These are phyloP conservation scores for Enteromius radiatus DNA, from an alignment of 2,797 vertebrate genomes.

Conservation along the genomic window DNA sequence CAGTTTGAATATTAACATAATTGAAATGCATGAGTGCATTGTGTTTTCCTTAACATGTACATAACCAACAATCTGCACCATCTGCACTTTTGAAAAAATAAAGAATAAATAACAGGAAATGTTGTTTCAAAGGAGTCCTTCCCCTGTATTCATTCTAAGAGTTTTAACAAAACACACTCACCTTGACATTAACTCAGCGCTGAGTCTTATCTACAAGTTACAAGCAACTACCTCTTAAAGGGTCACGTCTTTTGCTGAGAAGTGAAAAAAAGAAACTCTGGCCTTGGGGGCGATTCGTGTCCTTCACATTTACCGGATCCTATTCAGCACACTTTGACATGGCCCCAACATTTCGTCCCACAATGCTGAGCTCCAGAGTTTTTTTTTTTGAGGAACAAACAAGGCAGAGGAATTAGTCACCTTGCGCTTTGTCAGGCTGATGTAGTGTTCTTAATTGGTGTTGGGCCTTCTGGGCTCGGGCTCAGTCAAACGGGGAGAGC, in stretches of 20 bases:
- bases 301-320: conserved; percentile 30
- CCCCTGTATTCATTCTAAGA: neutral
- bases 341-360: conserved; percentile 39
- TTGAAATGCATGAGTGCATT: conserved; percentile 8
- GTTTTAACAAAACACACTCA: conserved; percentile 1
- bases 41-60: conserved; percentile 14
- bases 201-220: neutral
- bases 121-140: neutral
- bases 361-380: conserved; percentile 37
- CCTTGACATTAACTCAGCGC: neutral
- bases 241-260: conserved; percentile 24
- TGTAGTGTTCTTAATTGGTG: conserved; percentile 64
- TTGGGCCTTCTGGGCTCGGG: conserved; percentile 54
- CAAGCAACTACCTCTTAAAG: neutral
- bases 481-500: conserved; percentile 57
- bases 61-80: neutral
- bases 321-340: conserved; percentile 38
- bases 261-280: conserved; percentile 26
- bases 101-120: neutral
- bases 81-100: neutral
- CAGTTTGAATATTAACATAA: conserved; percentile 17
- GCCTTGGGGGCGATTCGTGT: neutral
- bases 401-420: conserved; percentile 62
- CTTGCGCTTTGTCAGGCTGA: conserved; percentile 64
- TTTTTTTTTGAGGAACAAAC: conserved; percentile 44